Evolutionary conservation across 2,888 invertebrate species (phyloP), one percentile per base, ranked within the genome.

Genomic region (Melitaea athalia): DNA sequence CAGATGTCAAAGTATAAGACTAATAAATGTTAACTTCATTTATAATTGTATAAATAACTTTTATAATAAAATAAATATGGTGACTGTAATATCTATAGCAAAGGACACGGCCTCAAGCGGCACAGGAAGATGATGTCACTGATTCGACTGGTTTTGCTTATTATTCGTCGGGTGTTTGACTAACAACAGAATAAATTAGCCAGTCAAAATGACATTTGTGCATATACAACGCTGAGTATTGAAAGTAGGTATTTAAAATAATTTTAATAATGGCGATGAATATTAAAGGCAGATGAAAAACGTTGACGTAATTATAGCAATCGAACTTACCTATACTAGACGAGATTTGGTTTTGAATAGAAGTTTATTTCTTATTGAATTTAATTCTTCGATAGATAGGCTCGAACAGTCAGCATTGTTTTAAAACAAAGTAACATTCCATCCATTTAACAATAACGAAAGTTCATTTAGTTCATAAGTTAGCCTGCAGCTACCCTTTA

Each of bases 61-160:
- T 68, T 61, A 66, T 52, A 63, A 63, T 59, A 57, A 66, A 70
- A 60, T 38, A 52, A 73, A 74, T 74, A 68, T 60, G 43, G 42
- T 57, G 62, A 63, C 50, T 68, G 59, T 67, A 70, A 63, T 60
- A 74, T 72, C 69, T 81, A 77, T 80, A 75, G 79, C 81, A 85
- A 87, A 89, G 87, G 87, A 90, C 87, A 80, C 78, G 85, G 84
- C 85, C 86, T 86, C 84, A 80, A 82, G 80, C 81, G 81, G 80
- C 85, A 85, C 88, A 88, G 88, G 89, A 90, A 88, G 91, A 77
- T 92, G 92, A 92, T 92, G 92, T 92, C 92, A 92, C 88, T 86
- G 77, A 80, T 84, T 85, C 83, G 84, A 92, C 92, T 88, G 88
- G 91, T 91, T 91, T 89, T 80, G 78, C 83, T 90, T 90, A 89